phyloP scores from a whole-genome alignment of 2,797 vertebrate species.

The Lepus oiostolus region DNA sequence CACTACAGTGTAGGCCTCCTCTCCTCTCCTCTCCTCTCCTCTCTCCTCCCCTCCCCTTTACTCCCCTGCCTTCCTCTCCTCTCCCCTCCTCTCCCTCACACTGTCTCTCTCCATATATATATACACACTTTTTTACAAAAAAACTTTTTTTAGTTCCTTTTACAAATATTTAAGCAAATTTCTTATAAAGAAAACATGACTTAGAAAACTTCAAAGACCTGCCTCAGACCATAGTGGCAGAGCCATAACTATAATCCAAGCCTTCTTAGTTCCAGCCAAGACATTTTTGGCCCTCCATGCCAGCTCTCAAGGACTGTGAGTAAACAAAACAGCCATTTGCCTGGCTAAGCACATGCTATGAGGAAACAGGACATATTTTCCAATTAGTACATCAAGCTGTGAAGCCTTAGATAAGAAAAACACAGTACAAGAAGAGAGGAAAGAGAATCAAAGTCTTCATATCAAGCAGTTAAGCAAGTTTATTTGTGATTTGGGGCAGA shows the following conservation, averaged over 20 bases:
- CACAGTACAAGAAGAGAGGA: neutral
- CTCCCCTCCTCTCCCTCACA: neutral
- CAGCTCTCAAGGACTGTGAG: neutral
- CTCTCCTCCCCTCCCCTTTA: neutral
- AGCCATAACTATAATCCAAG: neutral
- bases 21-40: neutral
- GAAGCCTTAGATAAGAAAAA: slow-evolving; percentile 27
- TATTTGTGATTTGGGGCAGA: neutral
- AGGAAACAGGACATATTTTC: neutral
- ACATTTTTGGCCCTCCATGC: neutral
- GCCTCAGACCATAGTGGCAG: neutral
- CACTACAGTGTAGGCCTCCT: too few relatives aligned
- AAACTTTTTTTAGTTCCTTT: neutral
- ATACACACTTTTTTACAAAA: neutral
- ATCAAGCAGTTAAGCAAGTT: neutral
- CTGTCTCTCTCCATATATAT: neutral
- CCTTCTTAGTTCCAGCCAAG: neutral
- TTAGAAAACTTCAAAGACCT: slow-evolving; percentile 35
- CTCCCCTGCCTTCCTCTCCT: too few relatives aligned
- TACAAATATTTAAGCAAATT: neutral
- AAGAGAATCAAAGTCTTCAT: neutral
- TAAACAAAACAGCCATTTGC: neutral
- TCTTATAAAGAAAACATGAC: neutral
- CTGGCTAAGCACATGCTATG: neutral
- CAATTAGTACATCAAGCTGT: neutral